A percentile compares a stretch with the other conserved stretches of the same genome.
Conservation (phyloP, 2,888 invertebrate species). For the Scelioninae gen. 1 region DNA sequence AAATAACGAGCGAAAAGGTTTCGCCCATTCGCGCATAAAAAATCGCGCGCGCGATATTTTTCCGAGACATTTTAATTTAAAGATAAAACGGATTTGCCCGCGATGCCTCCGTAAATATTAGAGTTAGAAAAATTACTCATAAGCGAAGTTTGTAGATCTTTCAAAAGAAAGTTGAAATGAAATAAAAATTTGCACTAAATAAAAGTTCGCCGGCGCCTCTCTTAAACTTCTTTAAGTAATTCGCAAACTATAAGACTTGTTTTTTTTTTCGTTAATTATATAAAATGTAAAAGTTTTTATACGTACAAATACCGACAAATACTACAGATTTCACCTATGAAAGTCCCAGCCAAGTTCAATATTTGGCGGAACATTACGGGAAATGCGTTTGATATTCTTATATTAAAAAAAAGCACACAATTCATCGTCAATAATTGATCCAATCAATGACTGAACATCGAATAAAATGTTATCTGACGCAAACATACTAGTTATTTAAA, state of each 20-base stretch:
- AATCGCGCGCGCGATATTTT: conserved; percentile 54
- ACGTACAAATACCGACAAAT: conserved; percentile 27
- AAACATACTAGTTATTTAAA: conserved; percentile 43
- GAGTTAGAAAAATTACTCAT: conserved; percentile 68
- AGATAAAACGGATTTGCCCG: conserved; percentile 61
- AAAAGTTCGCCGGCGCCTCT: conserved; percentile 54
- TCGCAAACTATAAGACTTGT: conserved; percentile 43
- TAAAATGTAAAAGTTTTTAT: conserved; percentile 39
- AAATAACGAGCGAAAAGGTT: conserved; percentile 54
- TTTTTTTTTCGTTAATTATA: conserved; percentile 53
- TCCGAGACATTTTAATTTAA: conserved; percentile 64
- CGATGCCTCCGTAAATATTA: conserved; percentile 65
- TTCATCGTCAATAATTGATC: conserved; percentile 36
- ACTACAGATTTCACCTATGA: conserved; percentile 31
- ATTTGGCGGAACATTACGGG: conserved; percentile 20
- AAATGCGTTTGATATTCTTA: conserved; percentile 29
- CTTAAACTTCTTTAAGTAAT: conserved; percentile 51
- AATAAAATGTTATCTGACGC: conserved; percentile 51
- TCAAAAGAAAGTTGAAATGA: conserved; percentile 49
- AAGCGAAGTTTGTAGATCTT: conserved; percentile 62
- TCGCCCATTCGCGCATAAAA: conserved; percentile 63
- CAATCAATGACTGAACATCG: conserved; percentile 32
- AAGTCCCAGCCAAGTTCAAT: conserved; percentile 22
- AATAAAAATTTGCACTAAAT: conserved; percentile 67
- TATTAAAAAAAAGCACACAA: conserved; percentile 27